phyloP scores from a whole-genome alignment of 2,797 vertebrate species.

The Chaetophractus vellerosus region DNA sequence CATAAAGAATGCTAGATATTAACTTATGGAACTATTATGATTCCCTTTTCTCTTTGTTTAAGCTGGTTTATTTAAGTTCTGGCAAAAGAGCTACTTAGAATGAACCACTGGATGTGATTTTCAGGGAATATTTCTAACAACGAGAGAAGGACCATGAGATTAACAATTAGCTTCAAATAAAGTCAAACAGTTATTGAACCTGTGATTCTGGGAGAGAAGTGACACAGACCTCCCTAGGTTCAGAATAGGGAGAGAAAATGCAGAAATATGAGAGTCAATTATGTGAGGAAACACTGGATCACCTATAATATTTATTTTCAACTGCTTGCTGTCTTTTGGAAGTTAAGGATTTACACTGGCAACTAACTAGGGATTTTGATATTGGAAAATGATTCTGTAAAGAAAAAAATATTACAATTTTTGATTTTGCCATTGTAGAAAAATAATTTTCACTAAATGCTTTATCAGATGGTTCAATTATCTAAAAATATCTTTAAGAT shows the following conservation, averaged over 20 bases:
- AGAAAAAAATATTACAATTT: neutral
- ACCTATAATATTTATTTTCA: conserved; percentile 39
- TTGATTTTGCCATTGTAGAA: neutral
- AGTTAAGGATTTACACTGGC: neutral
- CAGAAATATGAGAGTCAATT: neutral
- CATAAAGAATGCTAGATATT: neutral
- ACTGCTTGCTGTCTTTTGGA: conserved; percentile 35
- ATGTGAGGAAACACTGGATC: neutral
- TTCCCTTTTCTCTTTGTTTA: neutral
- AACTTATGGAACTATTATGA: neutral
- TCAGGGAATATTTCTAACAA: conserved; percentile 63
- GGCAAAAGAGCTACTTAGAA: conserved; percentile 55
- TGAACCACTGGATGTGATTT: conserved; percentile 42
- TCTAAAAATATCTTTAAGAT: neutral
- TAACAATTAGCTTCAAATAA: conserved; percentile 66
- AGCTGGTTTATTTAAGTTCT: neutral
- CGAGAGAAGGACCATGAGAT: conserved; percentile 39
- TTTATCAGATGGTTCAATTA: conserved; percentile 34
- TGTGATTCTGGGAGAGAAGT: conserved; percentile 28
- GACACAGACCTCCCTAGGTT: neutral
- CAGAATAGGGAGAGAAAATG: neutral
- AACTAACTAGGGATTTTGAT: conserved; percentile 25
- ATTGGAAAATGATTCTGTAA: neutral
- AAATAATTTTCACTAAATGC: neutral
- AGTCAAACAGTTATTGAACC: conserved; percentile 55